Percentiles rank a stretch among this genome's conserved stretches.
Evolutionary conservation across 2,113 vertebrate species (phyloP).

Genomic region (Caranx melampygus): DNA sequence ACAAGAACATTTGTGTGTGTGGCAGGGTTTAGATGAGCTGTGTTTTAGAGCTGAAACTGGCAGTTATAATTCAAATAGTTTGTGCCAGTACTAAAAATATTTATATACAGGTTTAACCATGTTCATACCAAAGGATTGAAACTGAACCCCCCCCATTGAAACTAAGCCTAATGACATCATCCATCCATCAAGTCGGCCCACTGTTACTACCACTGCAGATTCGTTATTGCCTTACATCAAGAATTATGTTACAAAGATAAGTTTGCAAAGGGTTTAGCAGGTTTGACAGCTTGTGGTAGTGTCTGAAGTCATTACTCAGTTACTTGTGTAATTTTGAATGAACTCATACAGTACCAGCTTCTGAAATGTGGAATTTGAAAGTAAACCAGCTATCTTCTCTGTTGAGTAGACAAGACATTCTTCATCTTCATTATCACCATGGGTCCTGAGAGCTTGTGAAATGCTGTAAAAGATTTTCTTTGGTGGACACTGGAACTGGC

Average conservation of each 20-base stretch:
- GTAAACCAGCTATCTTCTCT: neutral
- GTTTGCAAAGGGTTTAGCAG: neutral
- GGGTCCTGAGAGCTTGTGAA: no score
- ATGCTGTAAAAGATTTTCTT: neutral
- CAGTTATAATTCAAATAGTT: conserved; percentile 27
- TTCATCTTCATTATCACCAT: no score
- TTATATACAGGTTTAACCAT: conserved; percentile 23
- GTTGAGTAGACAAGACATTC: neutral
- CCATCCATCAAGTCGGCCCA: neutral
- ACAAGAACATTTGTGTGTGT: conserved; percentile 24
- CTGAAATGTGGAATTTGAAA: neutral
- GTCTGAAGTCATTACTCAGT: neutral
- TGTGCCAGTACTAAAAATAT: conserved; percentile 17
- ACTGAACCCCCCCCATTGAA: conserved; percentile 6
- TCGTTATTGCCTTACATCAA: neutral
- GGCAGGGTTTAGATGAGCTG: conserved; percentile 11
- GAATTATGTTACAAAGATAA: neutral
- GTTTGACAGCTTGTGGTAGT: neutral
- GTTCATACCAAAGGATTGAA: conserved; percentile 14
- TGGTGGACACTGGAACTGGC: neutral
- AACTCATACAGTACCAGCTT: neutral
- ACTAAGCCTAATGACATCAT: conserved; percentile 3
- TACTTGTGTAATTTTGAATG: neutral
- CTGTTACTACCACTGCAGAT: neutral
- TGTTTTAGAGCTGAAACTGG: conserved; percentile 22